Evolutionary conservation across 2,888 invertebrate genomes (phyloP).

Genomic region (Camptogramma bilineatum): DNA sequence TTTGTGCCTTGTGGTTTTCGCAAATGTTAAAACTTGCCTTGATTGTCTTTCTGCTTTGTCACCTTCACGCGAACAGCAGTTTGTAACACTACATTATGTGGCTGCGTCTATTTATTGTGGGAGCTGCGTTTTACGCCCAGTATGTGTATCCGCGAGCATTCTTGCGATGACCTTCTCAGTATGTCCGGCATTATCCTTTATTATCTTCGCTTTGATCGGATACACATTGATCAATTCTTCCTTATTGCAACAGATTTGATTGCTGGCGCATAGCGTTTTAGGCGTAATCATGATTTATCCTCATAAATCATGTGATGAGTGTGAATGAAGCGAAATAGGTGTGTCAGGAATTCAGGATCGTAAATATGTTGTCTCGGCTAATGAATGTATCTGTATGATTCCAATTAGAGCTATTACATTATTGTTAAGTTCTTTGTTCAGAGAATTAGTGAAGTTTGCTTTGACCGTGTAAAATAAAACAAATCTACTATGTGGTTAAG

Average conservation of each 20-base stretch:
- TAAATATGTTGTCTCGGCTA: too few relatives aligned
- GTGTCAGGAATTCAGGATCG: too few relatives aligned
- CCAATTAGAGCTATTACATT: too few relatives aligned
- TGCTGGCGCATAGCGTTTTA: neutral
- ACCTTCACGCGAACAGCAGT: too few relatives aligned
- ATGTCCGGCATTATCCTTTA: slow-evolving; percentile 28
- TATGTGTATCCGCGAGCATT: slow-evolving; percentile 14
- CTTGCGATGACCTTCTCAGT: slow-evolving; percentile 31
- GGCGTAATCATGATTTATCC: neutral
- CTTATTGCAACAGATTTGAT: slow-evolving; percentile 15
- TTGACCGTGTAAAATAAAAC: neutral
- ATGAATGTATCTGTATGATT: too few relatives aligned
- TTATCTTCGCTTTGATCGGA: slow-evolving; percentile 22
- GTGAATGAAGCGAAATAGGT: neutral
- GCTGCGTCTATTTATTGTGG: neutral
- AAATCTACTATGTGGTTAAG: neutral
- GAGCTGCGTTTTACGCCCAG: neutral
- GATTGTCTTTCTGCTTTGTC: too few relatives aligned
- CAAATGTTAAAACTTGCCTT: too few relatives aligned
- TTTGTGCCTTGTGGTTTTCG: too few relatives aligned
- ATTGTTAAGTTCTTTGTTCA: too few relatives aligned
- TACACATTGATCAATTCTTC: slow-evolving; percentile 26
- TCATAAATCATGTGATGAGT: neutral
- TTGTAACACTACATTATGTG: too few relatives aligned
- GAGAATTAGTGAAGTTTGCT: too few relatives aligned